Evolutionary conservation across 2,888 invertebrate genomes (phyloP).

Genomic region (Platycheirus albimanus): DNA sequence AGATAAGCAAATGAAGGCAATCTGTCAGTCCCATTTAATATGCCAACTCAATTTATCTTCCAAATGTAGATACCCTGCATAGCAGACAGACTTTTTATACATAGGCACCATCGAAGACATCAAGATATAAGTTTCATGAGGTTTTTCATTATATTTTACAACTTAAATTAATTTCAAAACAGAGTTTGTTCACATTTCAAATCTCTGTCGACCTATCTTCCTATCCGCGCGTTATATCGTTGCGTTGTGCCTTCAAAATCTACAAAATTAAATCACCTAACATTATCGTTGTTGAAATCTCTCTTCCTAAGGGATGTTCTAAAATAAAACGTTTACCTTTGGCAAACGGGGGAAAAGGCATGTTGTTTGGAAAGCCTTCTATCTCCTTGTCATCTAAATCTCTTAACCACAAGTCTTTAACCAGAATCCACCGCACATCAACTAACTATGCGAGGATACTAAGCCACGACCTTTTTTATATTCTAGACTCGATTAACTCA

Average conservation of each 20-base stretch:
- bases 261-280: conserved; percentile 6
- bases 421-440: not conserved
- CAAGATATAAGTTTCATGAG: not conserved
- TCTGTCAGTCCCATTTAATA: too few species aligned
- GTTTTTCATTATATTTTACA: not conserved
- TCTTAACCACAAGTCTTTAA: conserved; percentile 3
- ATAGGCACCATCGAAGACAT: too few species aligned
- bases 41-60: too few species aligned
- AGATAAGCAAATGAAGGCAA: too few species aligned
- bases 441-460: not conserved
- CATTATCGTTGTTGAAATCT: not conserved
- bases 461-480: conserved; percentile 14
- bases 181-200: conserved; percentile 14
- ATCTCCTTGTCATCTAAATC: conserved; percentile 24
- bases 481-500: conserved; percentile 3
- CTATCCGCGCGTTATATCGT: not conserved
- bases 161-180: conserved; percentile 2
- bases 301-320: not conserved
- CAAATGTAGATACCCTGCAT: too few species aligned
- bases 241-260: too few species aligned
- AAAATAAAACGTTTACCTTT: not conserved
- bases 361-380: not conserved
- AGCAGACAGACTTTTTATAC: too few species aligned
- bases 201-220: not conserved
- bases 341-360: not conserved